Evolutionary conservation across 2,113 vertebrate species (phyloP).

Genomic region (Clupea harengus): DNA sequence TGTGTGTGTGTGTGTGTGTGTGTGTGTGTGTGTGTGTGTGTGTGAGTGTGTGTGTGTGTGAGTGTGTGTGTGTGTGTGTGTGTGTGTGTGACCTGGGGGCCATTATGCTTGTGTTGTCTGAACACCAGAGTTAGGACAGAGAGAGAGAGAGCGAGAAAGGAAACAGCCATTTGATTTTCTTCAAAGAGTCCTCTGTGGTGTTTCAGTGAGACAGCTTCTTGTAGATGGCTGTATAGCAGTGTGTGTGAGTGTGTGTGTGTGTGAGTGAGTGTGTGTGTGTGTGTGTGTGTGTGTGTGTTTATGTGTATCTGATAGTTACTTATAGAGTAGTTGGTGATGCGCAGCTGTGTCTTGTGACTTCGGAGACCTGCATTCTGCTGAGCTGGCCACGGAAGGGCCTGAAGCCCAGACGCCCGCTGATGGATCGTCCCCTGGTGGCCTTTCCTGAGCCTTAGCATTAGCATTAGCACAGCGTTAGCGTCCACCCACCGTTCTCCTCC

Average conservation of each 20-base stretch:
- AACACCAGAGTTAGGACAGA: not conserved
- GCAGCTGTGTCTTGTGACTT: not conserved
- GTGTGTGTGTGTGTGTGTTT: not conserved
- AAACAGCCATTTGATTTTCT: not conserved
- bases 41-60: no score
- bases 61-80: no score
- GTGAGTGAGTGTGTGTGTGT: no score
- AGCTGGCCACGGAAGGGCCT: not conserved
- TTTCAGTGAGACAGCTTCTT: not conserved
- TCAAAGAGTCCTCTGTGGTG: not conserved
- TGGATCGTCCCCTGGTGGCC: not conserved
- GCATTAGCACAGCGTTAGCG: not conserved
- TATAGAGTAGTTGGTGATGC: not conserved
- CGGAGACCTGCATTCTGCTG: not conserved
- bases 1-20: not conserved
- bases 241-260: no score
- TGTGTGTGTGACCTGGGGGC: not conserved
- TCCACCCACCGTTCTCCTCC: constrained; percentile 11
- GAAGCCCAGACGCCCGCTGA: not conserved
- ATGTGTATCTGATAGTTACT: not conserved
- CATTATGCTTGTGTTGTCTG: not conserved
- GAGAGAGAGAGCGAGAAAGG: not conserved
- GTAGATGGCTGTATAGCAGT: no score
- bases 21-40: not conserved
- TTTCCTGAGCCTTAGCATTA: not conserved